Evolutionary conservation across 2,888 invertebrate species (phyloP).

Genomic region (Deilephila elpenor): DNA sequence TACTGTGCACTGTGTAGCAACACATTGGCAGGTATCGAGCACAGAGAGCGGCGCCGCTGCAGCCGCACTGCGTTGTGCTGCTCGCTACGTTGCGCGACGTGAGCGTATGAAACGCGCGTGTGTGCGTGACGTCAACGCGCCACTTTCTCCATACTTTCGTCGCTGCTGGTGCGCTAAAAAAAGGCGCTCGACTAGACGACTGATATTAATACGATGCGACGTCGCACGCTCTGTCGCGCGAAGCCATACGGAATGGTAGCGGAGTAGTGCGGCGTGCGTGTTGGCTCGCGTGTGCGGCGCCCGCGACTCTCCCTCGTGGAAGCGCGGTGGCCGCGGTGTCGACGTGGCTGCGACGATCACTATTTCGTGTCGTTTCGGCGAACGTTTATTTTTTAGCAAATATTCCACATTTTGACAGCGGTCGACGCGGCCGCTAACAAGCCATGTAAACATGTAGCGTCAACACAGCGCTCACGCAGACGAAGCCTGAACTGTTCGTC

Average conservation of each 20-base stretch:
- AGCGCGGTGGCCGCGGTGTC: neutral
- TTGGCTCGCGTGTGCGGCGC: conserved; percentile 45
- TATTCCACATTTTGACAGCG: conserved; percentile 38
- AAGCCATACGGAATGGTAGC: conserved; percentile 56
- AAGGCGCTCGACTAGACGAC: conserved; percentile 72
- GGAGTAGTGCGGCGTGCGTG: conserved; percentile 63
- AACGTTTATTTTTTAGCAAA: conserved; percentile 31
- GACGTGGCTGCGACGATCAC: neutral
- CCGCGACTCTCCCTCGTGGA: conserved; percentile 57
- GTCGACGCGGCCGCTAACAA: conserved; percentile 51
- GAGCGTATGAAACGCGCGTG: conserved; percentile 66
- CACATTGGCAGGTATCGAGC: conserved; percentile 61
- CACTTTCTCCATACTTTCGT: conserved; percentile 85
- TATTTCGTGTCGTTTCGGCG: conserved; percentile 28
- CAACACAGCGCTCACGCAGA: conserved; percentile 50
- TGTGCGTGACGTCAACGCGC: conserved; percentile 82
- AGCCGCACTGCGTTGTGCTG: conserved; percentile 39
- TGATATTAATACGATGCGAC: conserved; percentile 78
- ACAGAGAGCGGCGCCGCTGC: conserved; percentile 67
- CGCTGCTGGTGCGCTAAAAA: conserved; percentile 81
- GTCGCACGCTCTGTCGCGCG: conserved; percentile 74
- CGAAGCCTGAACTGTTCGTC: conserved; percentile 45
- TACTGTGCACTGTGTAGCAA: conserved; percentile 56
- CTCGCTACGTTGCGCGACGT: conserved; percentile 36
- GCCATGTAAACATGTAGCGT: conserved; percentile 51